phyloP scores from a whole-genome alignment of 2,113 vertebrate genomes.

The Prunella fulvescens region DNA sequence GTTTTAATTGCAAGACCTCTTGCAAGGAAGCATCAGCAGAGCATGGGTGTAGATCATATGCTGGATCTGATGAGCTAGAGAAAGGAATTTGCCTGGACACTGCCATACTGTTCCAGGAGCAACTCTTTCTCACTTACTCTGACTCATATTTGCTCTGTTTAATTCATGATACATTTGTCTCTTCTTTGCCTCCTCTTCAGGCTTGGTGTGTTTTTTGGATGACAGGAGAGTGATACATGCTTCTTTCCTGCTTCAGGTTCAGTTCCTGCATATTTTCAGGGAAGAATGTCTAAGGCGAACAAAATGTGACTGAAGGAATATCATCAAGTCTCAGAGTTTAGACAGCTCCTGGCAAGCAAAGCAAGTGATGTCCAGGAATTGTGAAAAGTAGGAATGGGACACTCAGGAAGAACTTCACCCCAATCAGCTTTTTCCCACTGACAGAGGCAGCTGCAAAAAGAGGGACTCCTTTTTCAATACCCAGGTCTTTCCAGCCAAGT shows the following conservation, averaged over 20 bases:
- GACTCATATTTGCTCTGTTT: background rate
- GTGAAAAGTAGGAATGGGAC: background rate
- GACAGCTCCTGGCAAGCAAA: background rate
- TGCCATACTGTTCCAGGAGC: background rate
- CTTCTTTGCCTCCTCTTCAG: conserved; percentile 14
- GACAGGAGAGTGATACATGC: background rate
- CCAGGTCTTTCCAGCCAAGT: background rate
- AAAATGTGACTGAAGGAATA: background rate
- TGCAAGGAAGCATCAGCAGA: background rate
- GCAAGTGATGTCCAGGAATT: background rate
- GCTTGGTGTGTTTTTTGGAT: background rate
- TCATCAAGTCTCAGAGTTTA: background rate
- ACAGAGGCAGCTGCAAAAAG: background rate
- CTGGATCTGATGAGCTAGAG: background rate
- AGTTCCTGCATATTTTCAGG: background rate
- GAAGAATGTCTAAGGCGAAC: background rate
- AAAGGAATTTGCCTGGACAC: background rate
- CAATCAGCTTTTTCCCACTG: background rate
- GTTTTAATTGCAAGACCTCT: background rate
- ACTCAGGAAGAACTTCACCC: conserved; percentile 31
- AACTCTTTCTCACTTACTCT: conserved; percentile 8
- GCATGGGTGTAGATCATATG: background rate
- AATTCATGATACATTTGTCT: background rate
- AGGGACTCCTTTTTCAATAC: background rate
- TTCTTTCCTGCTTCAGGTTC: background rate